These are phyloP conservation scores for Campylomormyrus tamandua DNA, from an alignment of 2,113 vertebrate species.

Conservation along the genomic window DNA sequence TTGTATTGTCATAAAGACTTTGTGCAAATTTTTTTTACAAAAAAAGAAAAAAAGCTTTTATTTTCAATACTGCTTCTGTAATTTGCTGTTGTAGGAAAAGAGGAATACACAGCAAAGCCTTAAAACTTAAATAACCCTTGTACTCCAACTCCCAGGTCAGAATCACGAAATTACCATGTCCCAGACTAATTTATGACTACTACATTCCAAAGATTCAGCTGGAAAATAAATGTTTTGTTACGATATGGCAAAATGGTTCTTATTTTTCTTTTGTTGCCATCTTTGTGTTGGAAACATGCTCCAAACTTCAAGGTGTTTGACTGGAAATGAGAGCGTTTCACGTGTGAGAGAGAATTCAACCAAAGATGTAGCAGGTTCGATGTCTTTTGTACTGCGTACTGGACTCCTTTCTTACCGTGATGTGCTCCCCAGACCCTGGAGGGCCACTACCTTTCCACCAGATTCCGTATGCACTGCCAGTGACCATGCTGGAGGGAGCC, in stretches of 20 bases:
- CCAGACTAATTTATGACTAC: conserved; percentile 27
- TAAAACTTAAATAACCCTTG: conserved; percentile 52
- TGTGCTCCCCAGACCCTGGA: background rate
- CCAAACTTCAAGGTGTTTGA: background rate
- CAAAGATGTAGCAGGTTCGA: background rate
- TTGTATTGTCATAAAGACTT: conserved; percentile 63
- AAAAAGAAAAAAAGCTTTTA: conserved; percentile 65
- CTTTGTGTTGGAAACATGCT: background rate
- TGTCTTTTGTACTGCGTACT: background rate
- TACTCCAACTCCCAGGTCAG: conserved; percentile 36
- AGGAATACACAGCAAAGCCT: conserved; percentile 67
- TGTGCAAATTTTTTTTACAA: conserved; percentile 57
- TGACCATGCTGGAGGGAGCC: background rate
- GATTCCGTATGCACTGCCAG: background rate
- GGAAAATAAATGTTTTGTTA: conserved; percentile 45
- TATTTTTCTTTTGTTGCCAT: background rate
- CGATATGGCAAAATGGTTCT: background rate
- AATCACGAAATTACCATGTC: conserved; percentile 8
- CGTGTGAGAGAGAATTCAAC: background rate
- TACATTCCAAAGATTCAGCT: conserved; percentile 47
- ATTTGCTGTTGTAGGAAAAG: conserved; percentile 64
- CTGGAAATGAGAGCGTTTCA: background rate
- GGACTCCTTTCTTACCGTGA: background rate
- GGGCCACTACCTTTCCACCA: background rate
- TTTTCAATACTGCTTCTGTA: conserved; percentile 75